A percentile compares a stretch with the other conserved stretches of the same genome.
Conservation (phyloP, 2,113 vertebrate species). For the Aphyosemion australe region DNA sequence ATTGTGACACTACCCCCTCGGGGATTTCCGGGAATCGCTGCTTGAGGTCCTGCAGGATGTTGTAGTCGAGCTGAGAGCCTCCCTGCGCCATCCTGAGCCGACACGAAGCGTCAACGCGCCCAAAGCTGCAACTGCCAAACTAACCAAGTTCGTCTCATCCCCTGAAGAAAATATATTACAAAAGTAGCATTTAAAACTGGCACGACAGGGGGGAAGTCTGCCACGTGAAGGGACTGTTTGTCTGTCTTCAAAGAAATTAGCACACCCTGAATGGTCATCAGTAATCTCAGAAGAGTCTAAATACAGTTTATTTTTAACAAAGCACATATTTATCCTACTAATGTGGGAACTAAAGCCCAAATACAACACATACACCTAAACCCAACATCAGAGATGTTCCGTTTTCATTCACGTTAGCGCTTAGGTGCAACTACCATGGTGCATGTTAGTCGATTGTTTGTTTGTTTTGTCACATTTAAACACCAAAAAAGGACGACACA, state of each 20-base stretch:
- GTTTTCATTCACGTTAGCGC: constrained; percentile 5
- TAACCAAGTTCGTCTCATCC: constrained; percentile 85
- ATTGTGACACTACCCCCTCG: constrained; percentile 94
- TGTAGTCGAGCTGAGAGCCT: constrained; percentile 89
- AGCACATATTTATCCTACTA: not conserved
- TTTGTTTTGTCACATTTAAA: constrained; percentile 61
- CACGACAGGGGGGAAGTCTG: not conserved
- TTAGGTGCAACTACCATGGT: not conserved
- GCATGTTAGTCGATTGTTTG: constrained; percentile 44
- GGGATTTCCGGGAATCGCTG: constrained; percentile 99
- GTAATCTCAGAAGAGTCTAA: constrained; percentile 6
- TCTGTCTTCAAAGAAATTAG: constrained; percentile 11
- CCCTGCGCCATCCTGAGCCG: constrained; percentile 94
- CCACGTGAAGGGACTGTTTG: not conserved
- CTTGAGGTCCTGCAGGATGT: constrained; percentile 97
- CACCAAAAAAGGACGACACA: constrained; percentile 72
- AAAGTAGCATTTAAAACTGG: not conserved
- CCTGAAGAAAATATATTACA: constrained; percentile 51
- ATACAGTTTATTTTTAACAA: not conserved
- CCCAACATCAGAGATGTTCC: not conserved
- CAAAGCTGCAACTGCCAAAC: constrained; percentile 85
- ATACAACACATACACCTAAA: not conserved
- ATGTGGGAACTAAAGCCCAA: no score
- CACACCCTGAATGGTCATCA: constrained; percentile 52
- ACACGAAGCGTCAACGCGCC: constrained; percentile 84